Conservation (phyloP, 2,797 vertebrate genomes). For the Syncerus caffer region DNA sequence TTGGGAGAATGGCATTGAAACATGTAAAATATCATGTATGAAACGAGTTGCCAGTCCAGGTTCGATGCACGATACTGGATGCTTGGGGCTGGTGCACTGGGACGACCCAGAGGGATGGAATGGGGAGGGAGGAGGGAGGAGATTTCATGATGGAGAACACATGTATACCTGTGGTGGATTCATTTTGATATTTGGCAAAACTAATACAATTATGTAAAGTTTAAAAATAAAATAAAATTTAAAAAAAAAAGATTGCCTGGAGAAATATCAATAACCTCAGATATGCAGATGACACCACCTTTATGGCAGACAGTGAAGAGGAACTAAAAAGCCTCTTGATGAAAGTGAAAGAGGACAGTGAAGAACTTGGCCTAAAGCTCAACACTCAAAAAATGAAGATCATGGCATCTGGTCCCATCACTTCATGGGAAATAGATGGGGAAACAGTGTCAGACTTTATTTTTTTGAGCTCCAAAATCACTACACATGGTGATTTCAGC, state of each 20-base stretch:
- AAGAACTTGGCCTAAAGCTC: not conserved
- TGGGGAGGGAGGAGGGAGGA: too few species aligned
- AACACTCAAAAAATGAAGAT: not conserved
- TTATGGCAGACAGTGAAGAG: not conserved
- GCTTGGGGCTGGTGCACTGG: too few species aligned
- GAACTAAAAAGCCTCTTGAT: not conserved
- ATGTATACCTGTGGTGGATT: too few species aligned
- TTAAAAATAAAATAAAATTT: too few species aligned
- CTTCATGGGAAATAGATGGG: not conserved
- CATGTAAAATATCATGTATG: too few species aligned
- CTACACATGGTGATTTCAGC: not conserved
- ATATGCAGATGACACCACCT: not conserved
- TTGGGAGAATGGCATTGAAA: too few species aligned
- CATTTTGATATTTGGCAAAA: too few species aligned
- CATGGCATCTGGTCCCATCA: fast-evolving
- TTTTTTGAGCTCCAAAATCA: not conserved
- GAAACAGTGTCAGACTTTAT: not conserved
- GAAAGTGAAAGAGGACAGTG: not conserved
- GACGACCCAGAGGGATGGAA: too few species aligned
- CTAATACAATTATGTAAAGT: too few species aligned
- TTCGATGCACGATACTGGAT: too few species aligned
- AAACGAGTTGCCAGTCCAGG: too few species aligned
- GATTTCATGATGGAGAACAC: too few species aligned
- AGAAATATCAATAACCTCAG: not conserved
- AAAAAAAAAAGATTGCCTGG: fast-evolving